phyloP scores from a whole-genome alignment of 1,140 invertebrate species.

The Phymastichus coffea region DNA sequence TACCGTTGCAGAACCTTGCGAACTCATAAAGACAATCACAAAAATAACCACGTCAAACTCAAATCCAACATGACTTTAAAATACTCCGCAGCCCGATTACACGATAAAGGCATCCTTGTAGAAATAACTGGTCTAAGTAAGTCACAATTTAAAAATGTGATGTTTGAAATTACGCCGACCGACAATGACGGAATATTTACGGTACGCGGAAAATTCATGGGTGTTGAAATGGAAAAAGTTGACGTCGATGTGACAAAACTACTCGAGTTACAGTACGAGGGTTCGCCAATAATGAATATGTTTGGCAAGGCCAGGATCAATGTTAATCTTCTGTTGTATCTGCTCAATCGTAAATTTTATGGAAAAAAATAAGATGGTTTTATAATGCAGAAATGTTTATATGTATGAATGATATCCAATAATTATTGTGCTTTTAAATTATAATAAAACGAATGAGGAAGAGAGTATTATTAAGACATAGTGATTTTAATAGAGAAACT shows the following conservation, averaged over 20 bases:
- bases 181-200: conserved; percentile 70
- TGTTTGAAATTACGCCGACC: conserved; percentile 75
- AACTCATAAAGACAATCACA: not conserved
- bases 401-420: too few species aligned
- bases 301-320: conserved; percentile 79
- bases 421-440: too few species aligned
- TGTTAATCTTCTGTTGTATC: conserved; percentile 74
- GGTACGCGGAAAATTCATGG: conserved; percentile 78
- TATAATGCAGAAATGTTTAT: too few species aligned
- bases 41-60: conserved; percentile 32
- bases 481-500: too few species aligned
- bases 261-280: conserved; percentile 78
- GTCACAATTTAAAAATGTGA: conserved; percentile 74
- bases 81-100: conserved; percentile 71
- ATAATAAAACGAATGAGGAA: too few species aligned
- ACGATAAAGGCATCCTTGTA: conserved; percentile 74
- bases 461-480: too few species aligned
- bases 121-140: conserved; percentile 71
- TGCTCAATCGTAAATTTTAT: conserved; percentile 80
- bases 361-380: conserved; percentile 57
- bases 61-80: conserved; percentile 66
- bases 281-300: conserved; percentile 75
- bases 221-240: conserved; percentile 75
- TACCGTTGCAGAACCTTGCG: not conserved
- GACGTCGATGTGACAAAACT: conserved; percentile 76